Percentiles rank a stretch among this genome's conserved stretches.
These are phyloP conservation scores for Chondrosia reniformis DNA, from an alignment of 37 sponge, comb jelly and placozoan species.

Conservation along the genomic window DNA sequence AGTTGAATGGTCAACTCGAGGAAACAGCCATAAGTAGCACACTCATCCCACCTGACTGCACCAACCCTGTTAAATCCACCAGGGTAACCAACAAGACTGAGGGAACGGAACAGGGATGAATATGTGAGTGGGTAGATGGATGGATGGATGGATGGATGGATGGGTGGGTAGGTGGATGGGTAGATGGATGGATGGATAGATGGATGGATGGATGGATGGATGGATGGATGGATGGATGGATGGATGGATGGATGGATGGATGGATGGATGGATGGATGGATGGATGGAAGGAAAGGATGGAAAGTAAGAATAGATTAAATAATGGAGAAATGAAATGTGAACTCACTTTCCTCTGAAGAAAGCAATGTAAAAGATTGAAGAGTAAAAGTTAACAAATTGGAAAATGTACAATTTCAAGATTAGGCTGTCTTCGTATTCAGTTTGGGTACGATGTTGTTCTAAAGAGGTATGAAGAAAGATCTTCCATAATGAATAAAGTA, in stretches of 20 bases:
- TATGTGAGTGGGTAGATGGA: no score
- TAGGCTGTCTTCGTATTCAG: conserved; percentile 94
- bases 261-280: neutral
- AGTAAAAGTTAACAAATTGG: conserved; percentile 91
- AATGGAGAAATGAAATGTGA: neutral
- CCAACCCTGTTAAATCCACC: conserved; percentile 67
- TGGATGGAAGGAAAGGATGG: neutral
- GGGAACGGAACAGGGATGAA: neutral
- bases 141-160: neutral
- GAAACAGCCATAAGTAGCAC: conserved; percentile 92
- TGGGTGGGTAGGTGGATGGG: neutral
- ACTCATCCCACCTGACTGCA: conserved; percentile 85
- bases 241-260: neutral
- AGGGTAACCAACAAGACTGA: conserved; percentile 60
- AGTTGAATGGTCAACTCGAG: conserved; percentile 95
- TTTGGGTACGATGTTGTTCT: conserved; percentile 97
- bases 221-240: neutral
- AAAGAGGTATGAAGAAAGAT: neutral
- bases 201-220: neutral
- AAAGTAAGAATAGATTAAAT: neutral
- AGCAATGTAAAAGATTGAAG: conserved; percentile 90
- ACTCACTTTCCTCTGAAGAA: conserved; percentile 90
- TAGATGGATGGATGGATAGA: neutral
- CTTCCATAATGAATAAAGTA: neutral
- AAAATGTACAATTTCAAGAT: conserved; percentile 93